Conservation (phyloP, 1,140 invertebrate species). For the Heliconius himera region DNA sequence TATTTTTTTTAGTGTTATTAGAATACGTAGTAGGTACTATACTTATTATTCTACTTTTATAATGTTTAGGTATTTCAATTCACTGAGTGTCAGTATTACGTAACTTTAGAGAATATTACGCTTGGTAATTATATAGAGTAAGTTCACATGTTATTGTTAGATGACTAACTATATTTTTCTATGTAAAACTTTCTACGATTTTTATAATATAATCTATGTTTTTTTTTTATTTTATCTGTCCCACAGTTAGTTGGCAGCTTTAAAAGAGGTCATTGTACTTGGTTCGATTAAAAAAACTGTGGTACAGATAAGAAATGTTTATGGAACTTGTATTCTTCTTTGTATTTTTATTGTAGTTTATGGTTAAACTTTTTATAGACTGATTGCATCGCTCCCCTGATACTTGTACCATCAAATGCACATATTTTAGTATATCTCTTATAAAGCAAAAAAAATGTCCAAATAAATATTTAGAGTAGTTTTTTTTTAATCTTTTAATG, state of each 20-base stretch:
- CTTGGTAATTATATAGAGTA: conserved; percentile 50
- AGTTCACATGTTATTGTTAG: conserved; percentile 63
- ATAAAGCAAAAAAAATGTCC: too few relatives aligned
- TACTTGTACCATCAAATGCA: not conserved
- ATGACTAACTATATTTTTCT: conserved; percentile 71
- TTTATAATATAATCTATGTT: conserved; percentile 49
- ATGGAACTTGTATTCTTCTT: conserved; percentile 11
- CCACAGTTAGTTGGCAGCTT: conserved; percentile 13
- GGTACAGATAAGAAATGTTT: conserved; percentile 9
- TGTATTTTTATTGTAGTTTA: not conserved
- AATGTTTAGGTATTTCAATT: conserved; percentile 17
- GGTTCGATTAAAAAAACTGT: conserved; percentile 5
- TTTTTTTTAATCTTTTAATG: not conserved
- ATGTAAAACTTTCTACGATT: conserved; percentile 64
- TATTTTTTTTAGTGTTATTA: too few relatives aligned
- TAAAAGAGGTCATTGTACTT: conserved; percentile 4
- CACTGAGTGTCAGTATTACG: conserved; percentile 55
- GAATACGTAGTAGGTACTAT: too few relatives aligned
- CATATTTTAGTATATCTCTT: too few relatives aligned
- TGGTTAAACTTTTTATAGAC: not conserved
- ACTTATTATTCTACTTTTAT: not conserved
- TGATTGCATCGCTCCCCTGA: not conserved
- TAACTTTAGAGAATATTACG: conserved; percentile 48
- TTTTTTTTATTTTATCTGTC: conserved; percentile 39
- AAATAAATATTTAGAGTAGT: not conserved